A percentile compares a stretch with the other conserved stretches of the same genome.
These are phyloP conservation scores for Reticulitermes speratus DNA, from an alignment of 1,140 invertebrate species.

Conservation along the genomic window DNA sequence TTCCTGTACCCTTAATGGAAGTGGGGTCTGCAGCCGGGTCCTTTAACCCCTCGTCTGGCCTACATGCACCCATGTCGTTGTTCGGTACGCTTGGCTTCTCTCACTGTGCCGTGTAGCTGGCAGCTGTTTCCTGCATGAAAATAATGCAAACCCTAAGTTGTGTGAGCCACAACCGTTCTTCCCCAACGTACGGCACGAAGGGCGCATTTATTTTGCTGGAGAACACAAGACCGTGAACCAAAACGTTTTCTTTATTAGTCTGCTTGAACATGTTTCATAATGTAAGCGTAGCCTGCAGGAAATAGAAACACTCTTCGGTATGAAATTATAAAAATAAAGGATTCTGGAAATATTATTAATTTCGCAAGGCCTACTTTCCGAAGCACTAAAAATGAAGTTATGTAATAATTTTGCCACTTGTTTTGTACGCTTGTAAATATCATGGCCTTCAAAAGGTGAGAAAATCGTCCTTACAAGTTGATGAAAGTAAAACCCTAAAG, in stretches of 20 bases:
- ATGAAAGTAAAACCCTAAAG: too few species aligned
- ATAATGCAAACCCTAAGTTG: neutral
- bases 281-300: neutral
- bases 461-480: too few species aligned
- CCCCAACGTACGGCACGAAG: neutral
- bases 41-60: neutral
- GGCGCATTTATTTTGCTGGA: neutral
- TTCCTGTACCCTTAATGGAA: neutral
- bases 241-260: neutral
- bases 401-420: too few species aligned
- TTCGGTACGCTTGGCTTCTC: conserved; percentile 3
- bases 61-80: conserved; percentile 2
- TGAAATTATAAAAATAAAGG: too few species aligned
- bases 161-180: neutral
- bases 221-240: neutral
- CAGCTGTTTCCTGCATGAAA: conserved; percentile 13
- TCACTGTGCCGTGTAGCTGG: neutral
- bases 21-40: neutral
- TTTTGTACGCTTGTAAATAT: too few species aligned
- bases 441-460: too few species aligned
- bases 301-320: too few species aligned
- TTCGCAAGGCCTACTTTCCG: too few species aligned
- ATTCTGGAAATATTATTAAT: too few species aligned
- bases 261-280: neutral
- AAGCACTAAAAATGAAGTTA: too few species aligned